phyloP scores from a whole-genome alignment of 2,113 vertebrate genomes.

The Dendrocopos noguchii region DNA sequence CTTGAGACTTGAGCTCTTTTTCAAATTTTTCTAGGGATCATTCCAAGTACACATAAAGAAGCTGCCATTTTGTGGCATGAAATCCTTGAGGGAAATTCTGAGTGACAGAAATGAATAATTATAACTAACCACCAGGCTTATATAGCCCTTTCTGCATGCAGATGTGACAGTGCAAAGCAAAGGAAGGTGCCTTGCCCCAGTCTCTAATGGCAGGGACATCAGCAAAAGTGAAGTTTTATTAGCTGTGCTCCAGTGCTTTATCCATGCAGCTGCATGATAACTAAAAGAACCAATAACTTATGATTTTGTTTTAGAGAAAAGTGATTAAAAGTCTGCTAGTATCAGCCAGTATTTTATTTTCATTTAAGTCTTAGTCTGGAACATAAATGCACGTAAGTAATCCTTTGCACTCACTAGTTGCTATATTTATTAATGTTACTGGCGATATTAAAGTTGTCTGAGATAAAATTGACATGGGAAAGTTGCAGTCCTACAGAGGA shows the following conservation, averaged over 20 bases:
- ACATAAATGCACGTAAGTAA: neutral
- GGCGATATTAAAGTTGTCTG: neutral
- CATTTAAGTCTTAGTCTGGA: neutral
- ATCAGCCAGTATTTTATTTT: neutral
- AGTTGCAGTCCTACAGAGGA: neutral
- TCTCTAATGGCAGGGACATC: neutral
- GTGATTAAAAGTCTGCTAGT: neutral
- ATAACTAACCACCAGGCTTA: neutral
- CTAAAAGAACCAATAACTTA: neutral
- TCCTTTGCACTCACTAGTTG: neutral
- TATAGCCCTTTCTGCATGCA: neutral
- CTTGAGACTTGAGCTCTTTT: neutral
- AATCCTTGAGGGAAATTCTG: neutral
- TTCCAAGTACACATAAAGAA: neutral
- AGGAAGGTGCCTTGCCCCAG: neutral
- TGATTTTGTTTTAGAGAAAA: neutral
- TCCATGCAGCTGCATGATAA: neutral
- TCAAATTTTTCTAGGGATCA: neutral
- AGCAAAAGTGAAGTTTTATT: neutral
- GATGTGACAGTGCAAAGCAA: neutral
- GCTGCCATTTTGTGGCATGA: neutral
- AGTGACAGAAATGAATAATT: neutral
- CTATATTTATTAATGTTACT: neutral
- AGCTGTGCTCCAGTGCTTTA: neutral
- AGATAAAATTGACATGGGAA: slow-evolving; percentile 36